A percentile compares a stretch with the other conserved stretches of the same genome.
These are phyloP conservation scores for Amiota communis DNA, from an alignment of 2,888 invertebrate species.

Conservation along the genomic window DNA sequence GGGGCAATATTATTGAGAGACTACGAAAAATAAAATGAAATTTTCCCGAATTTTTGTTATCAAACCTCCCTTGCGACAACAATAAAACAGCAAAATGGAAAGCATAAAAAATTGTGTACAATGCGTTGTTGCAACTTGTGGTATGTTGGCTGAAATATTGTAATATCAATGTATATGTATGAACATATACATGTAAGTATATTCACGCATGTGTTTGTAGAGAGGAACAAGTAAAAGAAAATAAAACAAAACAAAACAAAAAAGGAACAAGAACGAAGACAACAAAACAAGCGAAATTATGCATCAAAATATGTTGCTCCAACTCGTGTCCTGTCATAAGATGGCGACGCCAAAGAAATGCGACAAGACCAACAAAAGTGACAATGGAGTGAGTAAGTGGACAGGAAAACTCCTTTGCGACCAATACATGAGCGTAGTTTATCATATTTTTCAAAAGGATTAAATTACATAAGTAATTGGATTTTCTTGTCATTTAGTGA, in stretches of 20 bases:
- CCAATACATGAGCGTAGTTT: too few species aligned
- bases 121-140: slow-evolving; percentile 14
- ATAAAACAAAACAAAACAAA: slow-evolving; percentile 25
- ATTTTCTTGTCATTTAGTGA: too few species aligned
- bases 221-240: slow-evolving; percentile 17
- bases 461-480: too few species aligned
- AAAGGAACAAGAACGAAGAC: not conserved
- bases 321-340: slow-evolving; percentile 9
- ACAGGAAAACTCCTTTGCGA: too few species aligned
- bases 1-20: too few species aligned
- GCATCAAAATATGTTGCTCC: slow-evolving; percentile 65
- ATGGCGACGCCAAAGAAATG: slow-evolving; percentile 3
- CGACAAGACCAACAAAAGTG: slow-evolving; percentile 22
- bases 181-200: not conserved
- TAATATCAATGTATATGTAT: not conserved
- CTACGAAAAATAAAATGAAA: too few species aligned
- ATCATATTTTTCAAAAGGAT: too few species aligned
- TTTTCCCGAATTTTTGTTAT: too few species aligned
- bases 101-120: too few species aligned
- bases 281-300: slow-evolving; percentile 50
- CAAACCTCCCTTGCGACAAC: not conserved
- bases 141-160: slow-evolving; percentile 2
- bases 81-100: slow-evolving; percentile 2
- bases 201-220: not conserved
- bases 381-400: slow-evolving; percentile 33